Base-by-base conservation (phyloP, 2,797 vertebrate species). In the Margarornis squamiger region DNA sequence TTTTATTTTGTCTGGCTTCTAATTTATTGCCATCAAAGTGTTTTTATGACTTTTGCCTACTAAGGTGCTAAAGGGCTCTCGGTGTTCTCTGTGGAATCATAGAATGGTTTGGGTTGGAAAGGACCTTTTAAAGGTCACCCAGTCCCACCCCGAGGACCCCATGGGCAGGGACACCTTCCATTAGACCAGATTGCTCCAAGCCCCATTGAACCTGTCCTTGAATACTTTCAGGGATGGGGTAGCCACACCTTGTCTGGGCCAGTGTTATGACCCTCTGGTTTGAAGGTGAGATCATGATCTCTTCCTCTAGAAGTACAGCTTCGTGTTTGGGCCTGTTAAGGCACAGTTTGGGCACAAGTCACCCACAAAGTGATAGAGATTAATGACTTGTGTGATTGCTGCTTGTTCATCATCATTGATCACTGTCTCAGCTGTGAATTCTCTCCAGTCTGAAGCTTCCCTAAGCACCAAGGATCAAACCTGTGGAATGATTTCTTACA, bases 291-390 rank as follows among this genome's bases (percentile, higher is more conserved):
- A 3, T 5, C 16, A 15, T 38, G 24, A 6, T 55, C 71, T 54
- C 24, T 8, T 23, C 43, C 17, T 57, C 14, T 12, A 14, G 21
- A 12, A 23, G 36, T 24, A 5, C 46, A 26, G 0, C 34, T 66
- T 46, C 2, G 1, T 9, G 2, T 39, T 5, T 2, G 3, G 34
- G 16, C 5, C 24, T 19, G 0, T 7, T 32, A 16, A 14, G 39
- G 22, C 36, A 18, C 6, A 1, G 4, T 29, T 32, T 36, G 41
- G 36, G 19, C 36, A 12, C 0, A 0, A 13, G 16, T 65, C 20
- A 16, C 59, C 29, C 49, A 1, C 20, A 3, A 6, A 24, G 38
- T 18, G 54, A 9, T 2, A 2, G 65, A 26, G 15, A 1, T 27
- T 16, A 36, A 41, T 13, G 32, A 15, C 71, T 59, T 12, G 4